Base-by-base conservation (phyloP, 2,113 vertebrate genomes). In the Lethenteron camtschaticum region DNA sequence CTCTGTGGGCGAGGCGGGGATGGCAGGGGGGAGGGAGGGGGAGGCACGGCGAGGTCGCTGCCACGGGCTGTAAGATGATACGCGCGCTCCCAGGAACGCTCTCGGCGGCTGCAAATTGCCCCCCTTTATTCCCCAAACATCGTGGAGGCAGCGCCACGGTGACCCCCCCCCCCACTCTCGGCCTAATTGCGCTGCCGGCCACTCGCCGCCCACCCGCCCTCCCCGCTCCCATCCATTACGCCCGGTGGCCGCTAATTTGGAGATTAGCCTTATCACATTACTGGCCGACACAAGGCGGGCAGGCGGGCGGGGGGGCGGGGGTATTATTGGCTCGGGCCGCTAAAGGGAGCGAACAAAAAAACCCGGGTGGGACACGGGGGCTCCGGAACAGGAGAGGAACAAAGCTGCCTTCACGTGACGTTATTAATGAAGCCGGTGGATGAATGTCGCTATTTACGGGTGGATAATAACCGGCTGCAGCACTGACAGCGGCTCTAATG, bases 261-360 rank as follows among this genome's bases (percentile, higher is more conserved):
- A 66, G 63, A 66, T 66, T 66, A 66, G 63, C 63, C 24, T 66
- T 66, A 66, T 66, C 63, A 24, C 63, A 66, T 66, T 66, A 66
- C 63, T 24, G n/a, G 24, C n/a, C 63, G 63, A 66, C 63, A 66
- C 63, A 66, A 66, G 63, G 63, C 63, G 63, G n/a, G 60, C 60
- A 4, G 14, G 20, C 14, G 14, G 60, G 20, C 60, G 20, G 14
- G 20, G 24, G 60, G 60, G n/a, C n/a, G 8, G 63, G 14, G 63
- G n/a, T 66, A 66, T 66, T 66, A 11, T 66, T 66, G 63, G n/a
- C 63, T 66, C 63, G n/a, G 63, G 41, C 41, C 41, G 41, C 41
- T 41, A 41, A 41, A 41, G 41, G 41, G 41, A 41, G 41, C 41
- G 41, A 41, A 41, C 41, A 41, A 41, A 41, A 41, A 41, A 41